A percentile compares a stretch with the other conserved stretches of the same genome.
phyloP scores from a whole-genome alignment of 2,888 invertebrate genomes.

The Standfussiana lucernea region DNA sequence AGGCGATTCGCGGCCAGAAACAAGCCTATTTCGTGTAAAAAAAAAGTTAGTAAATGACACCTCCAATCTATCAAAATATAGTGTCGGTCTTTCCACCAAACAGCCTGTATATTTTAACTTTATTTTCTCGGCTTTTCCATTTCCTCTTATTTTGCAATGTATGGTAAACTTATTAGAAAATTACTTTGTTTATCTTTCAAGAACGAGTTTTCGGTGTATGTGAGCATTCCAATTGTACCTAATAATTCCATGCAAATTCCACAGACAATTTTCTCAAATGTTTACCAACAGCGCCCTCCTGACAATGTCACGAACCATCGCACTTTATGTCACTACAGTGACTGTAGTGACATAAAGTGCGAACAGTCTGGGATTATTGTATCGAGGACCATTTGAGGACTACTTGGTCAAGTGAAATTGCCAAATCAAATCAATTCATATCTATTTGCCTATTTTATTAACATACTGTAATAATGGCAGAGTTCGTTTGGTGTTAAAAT shows the following conservation, averaged over 20 bases:
- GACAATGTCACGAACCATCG: neutral
- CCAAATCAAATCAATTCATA: neutral
- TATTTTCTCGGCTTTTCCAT: too few species aligned
- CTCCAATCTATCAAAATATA: too few species aligned
- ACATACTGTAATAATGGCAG: neutral
- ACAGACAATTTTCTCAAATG: neutral
- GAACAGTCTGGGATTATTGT: neutral
- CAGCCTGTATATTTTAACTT: too few species aligned
- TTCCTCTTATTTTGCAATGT: too few species aligned
- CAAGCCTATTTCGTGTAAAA: too few species aligned
- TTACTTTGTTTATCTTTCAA: too few species aligned
- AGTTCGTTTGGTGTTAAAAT: slow-evolving; percentile 2
- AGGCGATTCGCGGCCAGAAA: too few species aligned
- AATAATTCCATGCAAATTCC: neutral
- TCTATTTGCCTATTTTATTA: neutral
- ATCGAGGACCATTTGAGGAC: too few species aligned
- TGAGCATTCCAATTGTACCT: neutral
- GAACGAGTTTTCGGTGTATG: neutral
- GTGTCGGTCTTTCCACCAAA: too few species aligned
- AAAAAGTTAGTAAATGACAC: too few species aligned
- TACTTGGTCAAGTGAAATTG: neutral
- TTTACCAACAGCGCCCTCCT: neutral
- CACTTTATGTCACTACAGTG: neutral
- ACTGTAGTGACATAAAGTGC: too few species aligned
- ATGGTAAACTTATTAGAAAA: too few species aligned